Evolutionary conservation across 2,888 invertebrate species (phyloP).

Genomic region (Diplazon laetatorius): DNA sequence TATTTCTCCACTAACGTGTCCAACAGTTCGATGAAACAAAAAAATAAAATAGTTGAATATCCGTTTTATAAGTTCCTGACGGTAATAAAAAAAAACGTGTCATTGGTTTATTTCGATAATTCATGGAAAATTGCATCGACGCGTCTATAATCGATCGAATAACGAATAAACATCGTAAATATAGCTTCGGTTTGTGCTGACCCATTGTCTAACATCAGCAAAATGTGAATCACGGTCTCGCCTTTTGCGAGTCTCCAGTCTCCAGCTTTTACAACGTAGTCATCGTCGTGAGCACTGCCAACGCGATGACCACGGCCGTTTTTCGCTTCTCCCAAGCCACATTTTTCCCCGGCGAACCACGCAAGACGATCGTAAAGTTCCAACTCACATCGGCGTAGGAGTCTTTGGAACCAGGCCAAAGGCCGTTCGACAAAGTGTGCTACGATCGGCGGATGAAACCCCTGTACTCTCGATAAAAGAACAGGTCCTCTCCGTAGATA

Average conservation of each 20-base stretch:
- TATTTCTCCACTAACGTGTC: slow-evolving; percentile 18
- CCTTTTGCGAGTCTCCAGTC: slow-evolving; percentile 4
- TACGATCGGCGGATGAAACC: slow-evolving; percentile 64
- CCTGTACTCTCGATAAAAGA: slow-evolving; percentile 60
- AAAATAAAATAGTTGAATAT: slow-evolving; percentile 6
- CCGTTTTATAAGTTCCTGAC: background rate
- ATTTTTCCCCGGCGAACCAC: slow-evolving; percentile 55
- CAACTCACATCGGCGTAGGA: slow-evolving; percentile 13
- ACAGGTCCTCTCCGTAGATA: slow-evolving; percentile 35
- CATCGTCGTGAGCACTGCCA: slow-evolving; percentile 5
- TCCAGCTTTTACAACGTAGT: background rate
- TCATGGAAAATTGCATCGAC: background rate
- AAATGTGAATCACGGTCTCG: slow-evolving; percentile 17
- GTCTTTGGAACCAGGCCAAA: slow-evolving; percentile 67
- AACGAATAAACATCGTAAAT: background rate
- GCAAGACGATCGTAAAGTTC: slow-evolving; percentile 60
- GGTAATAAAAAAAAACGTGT: background rate
- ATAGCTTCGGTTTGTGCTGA: slow-evolving; percentile 39
- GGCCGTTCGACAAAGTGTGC: slow-evolving; percentile 46
- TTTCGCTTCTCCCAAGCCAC: slow-evolving; percentile 49
- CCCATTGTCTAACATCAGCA: slow-evolving; percentile 24
- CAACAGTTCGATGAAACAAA: slow-evolving; percentile 11
- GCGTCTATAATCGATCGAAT: slow-evolving; percentile 28
- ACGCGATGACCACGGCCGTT: slow-evolving; percentile 54
- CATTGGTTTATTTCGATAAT: slow-evolving; percentile 19